phyloP scores from a whole-genome alignment of 2,797 vertebrate genomes.

The Eurystomus glaucurus region DNA sequence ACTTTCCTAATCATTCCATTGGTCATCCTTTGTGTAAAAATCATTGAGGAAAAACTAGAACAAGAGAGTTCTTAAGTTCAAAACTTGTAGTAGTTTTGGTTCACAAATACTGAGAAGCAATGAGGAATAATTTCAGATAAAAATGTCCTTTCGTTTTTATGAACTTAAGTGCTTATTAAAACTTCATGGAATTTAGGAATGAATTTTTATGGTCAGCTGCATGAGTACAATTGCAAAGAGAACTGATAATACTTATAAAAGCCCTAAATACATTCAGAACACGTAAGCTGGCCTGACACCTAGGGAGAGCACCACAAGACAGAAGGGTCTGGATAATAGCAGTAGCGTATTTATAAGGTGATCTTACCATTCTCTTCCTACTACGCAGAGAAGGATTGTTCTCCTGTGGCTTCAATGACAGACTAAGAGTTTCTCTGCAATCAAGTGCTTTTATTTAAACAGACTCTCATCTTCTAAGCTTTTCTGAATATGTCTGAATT shows the following conservation, averaged over 20 bases:
- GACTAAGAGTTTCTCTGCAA: constrained; percentile 15
- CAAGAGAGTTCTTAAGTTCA: not conserved
- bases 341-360: not conserved
- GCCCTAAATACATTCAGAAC: not conserved
- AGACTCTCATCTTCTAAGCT: not conserved
- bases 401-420: constrained; percentile 11
- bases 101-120: not conserved
- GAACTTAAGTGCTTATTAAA: not conserved
- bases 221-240: not conserved
- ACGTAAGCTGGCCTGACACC: not conserved
- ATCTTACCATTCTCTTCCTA: constrained; percentile 29
- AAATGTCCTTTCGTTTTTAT: not conserved
- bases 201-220: constrained; percentile 13
- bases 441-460: constrained; percentile 59
- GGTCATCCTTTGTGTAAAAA: not conserved
- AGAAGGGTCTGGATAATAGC: not conserved
- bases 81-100: not conserved
- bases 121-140: not conserved
- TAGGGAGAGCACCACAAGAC: not conserved
- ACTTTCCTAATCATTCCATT: not conserved
- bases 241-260: not conserved
- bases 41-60: not conserved
- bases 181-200: constrained; percentile 24
- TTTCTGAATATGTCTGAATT: constrained; percentile 2
- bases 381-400: not conserved